Base-by-base conservation (phyloP, 2,888 invertebrate genomes). In the Plagiodera versicolora region DNA sequence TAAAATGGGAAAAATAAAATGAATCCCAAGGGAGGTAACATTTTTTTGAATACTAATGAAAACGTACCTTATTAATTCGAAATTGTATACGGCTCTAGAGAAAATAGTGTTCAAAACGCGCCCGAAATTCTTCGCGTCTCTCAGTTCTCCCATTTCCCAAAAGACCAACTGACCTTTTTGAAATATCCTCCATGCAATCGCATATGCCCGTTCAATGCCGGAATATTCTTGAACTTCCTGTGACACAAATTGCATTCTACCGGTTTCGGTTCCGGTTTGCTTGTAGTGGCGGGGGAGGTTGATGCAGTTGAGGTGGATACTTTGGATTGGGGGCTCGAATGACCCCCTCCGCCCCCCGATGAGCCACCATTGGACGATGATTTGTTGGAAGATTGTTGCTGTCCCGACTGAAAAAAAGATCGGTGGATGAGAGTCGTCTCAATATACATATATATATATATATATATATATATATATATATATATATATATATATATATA, bases 181-280 rank as follows among this genome's bases (percentile, higher is more conserved):
- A 95, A 94, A 81, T 96, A 98, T 58, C 98, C 97, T 47, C 98
- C 98, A 80, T 98, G 98, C 66, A 98, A 85, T 74, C 98, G 86
- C 98, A 98, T 98, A 79, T 98, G 98, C 8, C 98, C 98, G 81
- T 98, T 98, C 58, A 98, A 87, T 24, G 98, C 98, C 18, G 97
- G 96, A 80, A 96, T 92, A 81, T 97, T 98, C 83, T 98, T 98
- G 83, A 98, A 98, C 79, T 94, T 92, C 72, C 96, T 87, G 81
- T 95, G 93, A 79, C 98, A 98, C 63, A 97, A 85, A 81, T 93
- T 94, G 82, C 98, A 98, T 80, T 95, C 94, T 61, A 96, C 95
- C 47, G 95, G 95, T 76, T 94, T 94, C 62, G 86, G 85, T 71
- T 92, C 91, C 45, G 84, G 81, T 70, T 86, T 80, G 24, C 73